A percentile compares a stretch with the other conserved stretches of the same genome.
phyloP scores from a whole-genome alignment of 1,140 invertebrate species.

The Penaeus chinensis region DNA sequence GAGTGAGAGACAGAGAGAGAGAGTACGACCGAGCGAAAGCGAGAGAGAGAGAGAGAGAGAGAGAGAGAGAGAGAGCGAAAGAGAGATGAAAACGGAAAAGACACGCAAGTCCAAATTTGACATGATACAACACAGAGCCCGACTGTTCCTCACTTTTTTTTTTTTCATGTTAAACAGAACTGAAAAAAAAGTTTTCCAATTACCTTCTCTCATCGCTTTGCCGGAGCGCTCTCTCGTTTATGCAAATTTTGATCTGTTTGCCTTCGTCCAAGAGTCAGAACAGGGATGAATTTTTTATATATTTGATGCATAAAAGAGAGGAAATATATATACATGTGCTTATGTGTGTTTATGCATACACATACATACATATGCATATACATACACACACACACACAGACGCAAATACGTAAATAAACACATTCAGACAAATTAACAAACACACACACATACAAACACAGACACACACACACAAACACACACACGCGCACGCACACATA shows the following conservation, averaged over 20 bases:
- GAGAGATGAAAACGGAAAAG: slow-evolving; percentile 1
- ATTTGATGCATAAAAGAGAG: too few species aligned
- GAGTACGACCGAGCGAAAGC: slow-evolving; percentile 5
- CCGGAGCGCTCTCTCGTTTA: too few species aligned
- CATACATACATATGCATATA: not conserved
- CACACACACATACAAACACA: not conserved
- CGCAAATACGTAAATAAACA: not conserved
- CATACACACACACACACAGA: not conserved
- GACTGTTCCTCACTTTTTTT: too few species aligned
- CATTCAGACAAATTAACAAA: not conserved
- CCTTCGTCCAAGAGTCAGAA: too few species aligned
- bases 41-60: slow-evolving; percentile 3
- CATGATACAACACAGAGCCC: too few species aligned
- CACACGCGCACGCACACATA: not conserved
- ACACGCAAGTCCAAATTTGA: not conserved
- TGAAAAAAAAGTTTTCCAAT: too few species aligned
- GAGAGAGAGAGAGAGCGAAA: not conserved
- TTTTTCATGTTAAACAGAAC: too few species aligned
- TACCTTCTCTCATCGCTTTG: too few species aligned
- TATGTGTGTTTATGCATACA: not conserved
- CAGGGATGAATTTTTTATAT: too few species aligned
- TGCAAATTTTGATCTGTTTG: too few species aligned
- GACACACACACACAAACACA: slow-evolving; percentile 5
- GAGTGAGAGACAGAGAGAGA: not conserved
- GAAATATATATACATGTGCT: too few species aligned